phyloP scores from a whole-genome alignment of 1,140 invertebrate species.

The Campodea augens region DNA sequence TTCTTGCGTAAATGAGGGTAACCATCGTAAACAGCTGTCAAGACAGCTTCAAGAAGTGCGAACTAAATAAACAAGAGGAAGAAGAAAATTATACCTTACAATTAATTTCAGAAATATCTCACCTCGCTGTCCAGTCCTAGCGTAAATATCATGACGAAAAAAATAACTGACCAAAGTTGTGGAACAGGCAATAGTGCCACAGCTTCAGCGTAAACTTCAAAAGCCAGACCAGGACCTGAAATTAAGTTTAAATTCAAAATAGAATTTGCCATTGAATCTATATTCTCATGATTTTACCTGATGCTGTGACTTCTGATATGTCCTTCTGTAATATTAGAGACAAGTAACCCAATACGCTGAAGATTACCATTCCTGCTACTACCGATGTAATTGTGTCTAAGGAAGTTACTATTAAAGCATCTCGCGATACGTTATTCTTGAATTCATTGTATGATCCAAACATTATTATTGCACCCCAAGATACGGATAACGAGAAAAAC shows the following conservation, averaged over 20 bases:
- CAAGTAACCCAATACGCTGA: neutral
- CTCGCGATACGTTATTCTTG: constrained; percentile 8
- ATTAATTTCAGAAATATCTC: neutral
- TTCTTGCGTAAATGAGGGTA: neutral
- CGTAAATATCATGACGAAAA: neutral
- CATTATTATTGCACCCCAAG: neutral
- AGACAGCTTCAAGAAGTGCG: neutral
- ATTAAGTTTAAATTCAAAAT: too few species aligned
- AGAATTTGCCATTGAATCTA: too few species aligned
- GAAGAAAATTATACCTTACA: neutral
- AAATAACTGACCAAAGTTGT: neutral
- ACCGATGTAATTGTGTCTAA: constrained; percentile 27
- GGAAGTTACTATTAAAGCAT: constrained; percentile 28
- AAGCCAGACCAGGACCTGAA: neutral
- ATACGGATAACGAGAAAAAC: neutral
- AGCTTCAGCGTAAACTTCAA: neutral
- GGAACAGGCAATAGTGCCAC: neutral
- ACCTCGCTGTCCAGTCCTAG: neutral
- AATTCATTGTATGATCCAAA: neutral
- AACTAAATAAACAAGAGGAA: neutral
- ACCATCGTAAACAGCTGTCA: neutral
- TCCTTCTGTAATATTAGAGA: neutral
- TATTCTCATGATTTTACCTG: too few species aligned
- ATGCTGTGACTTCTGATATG: neutral
- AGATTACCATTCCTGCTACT: constrained; percentile 16